Conservation (phyloP, 2,797 vertebrate genomes). For the Pipistrellus kuhlii region DNA sequence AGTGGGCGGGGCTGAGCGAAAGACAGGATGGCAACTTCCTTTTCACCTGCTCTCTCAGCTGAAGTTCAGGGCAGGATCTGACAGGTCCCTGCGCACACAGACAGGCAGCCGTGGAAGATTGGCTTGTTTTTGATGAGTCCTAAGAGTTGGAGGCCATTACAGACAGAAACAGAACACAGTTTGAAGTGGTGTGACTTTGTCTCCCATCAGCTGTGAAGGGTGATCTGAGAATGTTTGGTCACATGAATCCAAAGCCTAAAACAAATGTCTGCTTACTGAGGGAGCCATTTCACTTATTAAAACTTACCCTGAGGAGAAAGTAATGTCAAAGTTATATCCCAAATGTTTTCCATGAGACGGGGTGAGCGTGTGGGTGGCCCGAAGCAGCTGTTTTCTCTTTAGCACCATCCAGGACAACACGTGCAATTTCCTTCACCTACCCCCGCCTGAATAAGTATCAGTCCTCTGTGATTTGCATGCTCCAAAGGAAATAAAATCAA, state of each 20-base stretch:
- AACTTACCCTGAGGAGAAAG: not conserved
- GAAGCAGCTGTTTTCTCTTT: not conserved
- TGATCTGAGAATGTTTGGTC: not conserved
- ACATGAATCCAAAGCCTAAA: not conserved
- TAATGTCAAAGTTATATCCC: not conserved
- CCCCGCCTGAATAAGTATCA: not conserved
- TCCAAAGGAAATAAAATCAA: not conserved
- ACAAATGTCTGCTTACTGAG: not conserved
- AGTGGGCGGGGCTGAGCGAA: not conserved
- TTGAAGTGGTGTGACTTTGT: not conserved
- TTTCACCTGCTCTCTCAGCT: not conserved
- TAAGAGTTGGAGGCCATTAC: too few relatives aligned
- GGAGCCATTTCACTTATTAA: not conserved
- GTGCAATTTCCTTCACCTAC: not conserved
- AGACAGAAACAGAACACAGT: not conserved
- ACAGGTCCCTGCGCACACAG: accelerated
- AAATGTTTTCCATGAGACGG: not conserved
- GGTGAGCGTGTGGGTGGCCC: accelerated
- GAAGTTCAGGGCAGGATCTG: not conserved
- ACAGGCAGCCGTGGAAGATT: too few relatives aligned
- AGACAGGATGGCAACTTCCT: accelerated
- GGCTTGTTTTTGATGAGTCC: not conserved
- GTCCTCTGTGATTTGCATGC: not conserved
- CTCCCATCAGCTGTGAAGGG: not conserved
- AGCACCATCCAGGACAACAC: not conserved